Evolutionary conservation across 2,113 vertebrate genomes (phyloP).

Genomic region (Corythornis vintsioides): DNA sequence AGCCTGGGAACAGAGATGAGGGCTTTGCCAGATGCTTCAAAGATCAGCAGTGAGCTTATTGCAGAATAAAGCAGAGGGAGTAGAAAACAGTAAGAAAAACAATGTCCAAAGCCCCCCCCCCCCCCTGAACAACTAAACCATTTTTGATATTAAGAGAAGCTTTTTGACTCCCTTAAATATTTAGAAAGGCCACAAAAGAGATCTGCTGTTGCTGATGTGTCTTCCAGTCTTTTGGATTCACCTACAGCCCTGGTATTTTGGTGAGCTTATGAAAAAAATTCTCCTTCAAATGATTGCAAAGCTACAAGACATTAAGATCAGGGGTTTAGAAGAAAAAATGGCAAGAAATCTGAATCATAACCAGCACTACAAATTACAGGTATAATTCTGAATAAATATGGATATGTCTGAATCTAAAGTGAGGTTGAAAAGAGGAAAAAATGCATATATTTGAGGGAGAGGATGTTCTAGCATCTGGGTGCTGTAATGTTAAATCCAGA

Average conservation of each 20-base stretch:
- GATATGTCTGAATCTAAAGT: neutral
- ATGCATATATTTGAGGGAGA: neutral
- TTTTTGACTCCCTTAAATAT: neutral
- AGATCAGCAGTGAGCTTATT: neutral
- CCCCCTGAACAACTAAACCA: neutral
- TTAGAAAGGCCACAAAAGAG: neutral
- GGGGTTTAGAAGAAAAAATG: neutral
- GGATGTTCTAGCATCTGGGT: neutral
- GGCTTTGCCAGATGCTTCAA: neutral
- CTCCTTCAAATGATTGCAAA: neutral
- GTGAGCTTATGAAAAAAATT: neutral
- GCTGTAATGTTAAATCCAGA: neutral
- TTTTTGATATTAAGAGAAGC: neutral
- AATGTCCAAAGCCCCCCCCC: rapidly evolving
- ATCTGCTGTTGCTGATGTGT: neutral
- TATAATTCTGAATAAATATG: neutral
- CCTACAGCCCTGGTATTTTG: neutral
- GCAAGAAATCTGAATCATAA: neutral
- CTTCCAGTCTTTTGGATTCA: neutral
- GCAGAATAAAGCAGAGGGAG: neutral
- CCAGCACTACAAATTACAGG: neutral
- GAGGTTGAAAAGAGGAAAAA: neutral
- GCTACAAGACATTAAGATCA: neutral
- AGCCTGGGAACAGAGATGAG: conserved; percentile 10
- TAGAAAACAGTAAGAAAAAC: neutral